Evolutionary conservation across 2,113 vertebrate genomes (phyloP).

Genomic region (Microcebus lehilahytsara): DNA sequence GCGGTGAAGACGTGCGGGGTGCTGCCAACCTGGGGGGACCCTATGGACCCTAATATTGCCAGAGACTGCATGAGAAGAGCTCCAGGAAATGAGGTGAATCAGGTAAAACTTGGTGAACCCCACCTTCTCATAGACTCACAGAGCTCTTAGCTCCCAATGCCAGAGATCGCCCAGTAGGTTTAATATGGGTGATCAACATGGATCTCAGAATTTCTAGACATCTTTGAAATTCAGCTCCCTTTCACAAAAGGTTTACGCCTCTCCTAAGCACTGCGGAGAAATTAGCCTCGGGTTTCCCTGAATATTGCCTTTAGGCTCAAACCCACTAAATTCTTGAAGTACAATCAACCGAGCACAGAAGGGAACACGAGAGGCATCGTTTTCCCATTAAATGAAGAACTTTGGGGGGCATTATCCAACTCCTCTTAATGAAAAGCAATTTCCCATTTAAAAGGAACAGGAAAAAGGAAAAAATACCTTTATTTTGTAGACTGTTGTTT

Average conservation of each 20-base stretch:
- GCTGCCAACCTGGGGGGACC: background rate
- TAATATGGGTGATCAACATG: background rate
- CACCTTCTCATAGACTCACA: background rate
- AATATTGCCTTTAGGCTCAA: background rate
- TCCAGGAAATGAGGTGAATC: background rate
- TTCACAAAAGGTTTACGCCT: background rate
- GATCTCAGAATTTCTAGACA: background rate
- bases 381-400: background rate
- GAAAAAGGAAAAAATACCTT: background rate
- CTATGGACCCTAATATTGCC: accelerated
- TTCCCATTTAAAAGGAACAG: background rate
- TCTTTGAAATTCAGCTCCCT: background rate
- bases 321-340: background rate
- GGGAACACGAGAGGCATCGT: background rate
- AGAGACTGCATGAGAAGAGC: background rate
- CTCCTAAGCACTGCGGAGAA: background rate
- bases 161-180: background rate
- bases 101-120: background rate
- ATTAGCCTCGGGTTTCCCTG: background rate
- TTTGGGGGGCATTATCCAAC: background rate
- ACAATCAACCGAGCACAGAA: background rate
- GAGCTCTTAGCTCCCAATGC: background rate
- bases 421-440: background rate
- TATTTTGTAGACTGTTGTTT: background rate
- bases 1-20: accelerated